Evolutionary conservation across 2,888 invertebrate genomes (phyloP).

Genomic region (Polymixis lichenea): DNA sequence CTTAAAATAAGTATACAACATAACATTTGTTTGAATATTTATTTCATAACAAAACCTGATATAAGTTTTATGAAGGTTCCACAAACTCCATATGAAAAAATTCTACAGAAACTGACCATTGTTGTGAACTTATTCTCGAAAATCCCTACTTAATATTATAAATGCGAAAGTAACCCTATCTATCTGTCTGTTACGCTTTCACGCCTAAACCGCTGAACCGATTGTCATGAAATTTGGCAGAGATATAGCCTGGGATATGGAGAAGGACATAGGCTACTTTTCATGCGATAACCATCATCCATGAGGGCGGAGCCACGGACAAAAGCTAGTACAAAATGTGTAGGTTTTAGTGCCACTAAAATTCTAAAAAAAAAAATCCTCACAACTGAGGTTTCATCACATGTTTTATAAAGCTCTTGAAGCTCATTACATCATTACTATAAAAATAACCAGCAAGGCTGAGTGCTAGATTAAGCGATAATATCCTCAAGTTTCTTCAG

Average conservation of each 20-base stretch:
- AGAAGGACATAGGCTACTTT: too few relatives aligned
- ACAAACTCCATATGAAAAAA: not conserved
- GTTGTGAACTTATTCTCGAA: not conserved
- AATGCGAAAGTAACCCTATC: too few relatives aligned
- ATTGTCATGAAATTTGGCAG: too few relatives aligned
- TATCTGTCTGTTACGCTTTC: too few relatives aligned
- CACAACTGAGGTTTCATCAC: slow-evolving; percentile 10
- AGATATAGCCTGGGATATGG: too few relatives aligned
- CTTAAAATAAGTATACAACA: not conserved
- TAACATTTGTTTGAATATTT: not conserved
- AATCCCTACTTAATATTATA: not conserved
- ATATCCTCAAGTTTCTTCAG: slow-evolving; percentile 48
- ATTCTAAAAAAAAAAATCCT: not conserved
- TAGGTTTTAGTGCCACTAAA: not conserved
- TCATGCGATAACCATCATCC: too few relatives aligned
- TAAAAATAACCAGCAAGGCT: slow-evolving; percentile 52
- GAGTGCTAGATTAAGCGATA: slow-evolving; percentile 48
- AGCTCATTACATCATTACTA: slow-evolving; percentile 30
- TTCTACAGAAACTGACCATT: not conserved
- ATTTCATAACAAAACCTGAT: not conserved
- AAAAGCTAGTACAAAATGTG: too few relatives aligned
- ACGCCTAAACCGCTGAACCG: too few relatives aligned
- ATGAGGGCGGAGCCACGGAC: too few relatives aligned
- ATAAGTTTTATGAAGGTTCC: slow-evolving; percentile 1
- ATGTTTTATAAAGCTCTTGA: slow-evolving; percentile 18